These are phyloP conservation scores for Drosophila punjabiensis DNA, from an alignment of 1,140 invertebrate genomes.

Conservation along the genomic window DNA sequence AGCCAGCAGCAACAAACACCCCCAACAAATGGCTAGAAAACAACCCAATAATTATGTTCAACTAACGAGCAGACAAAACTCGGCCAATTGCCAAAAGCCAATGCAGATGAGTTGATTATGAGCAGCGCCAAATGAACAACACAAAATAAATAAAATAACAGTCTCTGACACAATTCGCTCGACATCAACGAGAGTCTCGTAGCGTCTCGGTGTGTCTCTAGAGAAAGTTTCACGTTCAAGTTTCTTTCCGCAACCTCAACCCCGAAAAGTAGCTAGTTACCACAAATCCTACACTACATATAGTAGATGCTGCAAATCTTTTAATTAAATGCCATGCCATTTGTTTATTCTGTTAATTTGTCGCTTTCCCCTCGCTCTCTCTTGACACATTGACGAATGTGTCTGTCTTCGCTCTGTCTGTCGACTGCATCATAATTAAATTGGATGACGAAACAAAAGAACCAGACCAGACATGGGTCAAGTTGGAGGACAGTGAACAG, in stretches of 20 bases:
- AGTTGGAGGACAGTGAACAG: constrained; percentile 63
- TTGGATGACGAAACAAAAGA: constrained; percentile 67
- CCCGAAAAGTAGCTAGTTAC: constrained; percentile 35
- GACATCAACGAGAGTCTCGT: constrained; percentile 41
- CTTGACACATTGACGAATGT: constrained; percentile 65
- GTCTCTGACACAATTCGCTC: constrained; percentile 49
- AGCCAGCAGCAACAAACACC: constrained; percentile 48
- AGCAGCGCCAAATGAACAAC: constrained; percentile 26
- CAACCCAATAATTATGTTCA: constrained; percentile 49
- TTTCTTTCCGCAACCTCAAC: constrained; percentile 34
- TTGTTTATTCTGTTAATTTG: constrained; percentile 79
- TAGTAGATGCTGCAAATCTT: constrained; percentile 30
- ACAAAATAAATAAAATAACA: constrained; percentile 16
- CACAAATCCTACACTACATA: not conserved
- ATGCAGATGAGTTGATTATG: constrained; percentile 79
- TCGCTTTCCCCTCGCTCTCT: constrained; percentile 57
- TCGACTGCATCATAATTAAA: constrained; percentile 72
- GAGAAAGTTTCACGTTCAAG: constrained; percentile 64
- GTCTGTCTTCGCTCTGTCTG: constrained; percentile 41
- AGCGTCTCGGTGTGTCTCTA: constrained; percentile 4
- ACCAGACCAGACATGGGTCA: constrained; percentile 67
- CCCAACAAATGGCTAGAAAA: constrained; percentile 43
- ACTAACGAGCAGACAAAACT: constrained; percentile 75
- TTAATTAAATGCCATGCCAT: constrained; percentile 71
- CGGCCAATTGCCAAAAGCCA: constrained; percentile 77